Evolutionary conservation across 2,888 invertebrate species (phyloP), one percentile per base, ranked within the genome.

Genomic region (Folsomia candida): DNA sequence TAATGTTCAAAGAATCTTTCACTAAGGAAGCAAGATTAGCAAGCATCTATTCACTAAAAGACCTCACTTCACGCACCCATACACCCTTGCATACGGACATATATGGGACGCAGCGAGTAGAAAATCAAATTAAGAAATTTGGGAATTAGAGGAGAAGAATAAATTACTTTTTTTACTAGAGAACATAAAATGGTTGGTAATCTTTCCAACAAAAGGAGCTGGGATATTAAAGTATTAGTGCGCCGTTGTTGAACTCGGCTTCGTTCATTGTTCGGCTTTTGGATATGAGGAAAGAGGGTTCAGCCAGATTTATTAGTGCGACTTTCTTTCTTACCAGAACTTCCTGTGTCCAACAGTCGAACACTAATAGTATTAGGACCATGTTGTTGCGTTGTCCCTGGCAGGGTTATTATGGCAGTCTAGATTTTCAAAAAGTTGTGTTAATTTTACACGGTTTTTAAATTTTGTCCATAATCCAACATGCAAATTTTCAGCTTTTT

Each of bases 391-490:
- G n/a, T n/a, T 28, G 71, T 70, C 47, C 76, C 76, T 24, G 80
- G 79, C 24, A 79, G 69, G 11, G 76, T 78, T n/a, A 81, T 75
- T 59, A 77, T 77, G 26, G 81, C 81, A 20, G 78, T 77, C n/a
- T n/a, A n/a, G n/a, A n/a, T n/a, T n/a, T n/a, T n/a, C n/a, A n/a
- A n/a, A n/a, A n/a, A n/a, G n/a, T n/a, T n/a, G n/a, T n/a, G n/a
- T n/a, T n/a, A n/a, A n/a, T n/a, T n/a, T n/a, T n/a, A n/a, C n/a
- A n/a, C n/a, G n/a, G n/a, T n/a, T n/a, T n/a, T n/a, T n/a, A n/a
- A n/a, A n/a, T n/a, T n/a, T n/a, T n/a, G n/a, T n/a, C n/a, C n/a
- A n/a, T n/a, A n/a, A n/a, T n/a, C n/a, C n/a, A n/a, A n/a, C n/a
- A n/a, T n/a, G n/a, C n/a, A n/a, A n/a, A n/a, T n/a, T n/a, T n/a